Conservation (phyloP, 2,113 vertebrate genomes). For the Pygoscelis antarcticus region DNA sequence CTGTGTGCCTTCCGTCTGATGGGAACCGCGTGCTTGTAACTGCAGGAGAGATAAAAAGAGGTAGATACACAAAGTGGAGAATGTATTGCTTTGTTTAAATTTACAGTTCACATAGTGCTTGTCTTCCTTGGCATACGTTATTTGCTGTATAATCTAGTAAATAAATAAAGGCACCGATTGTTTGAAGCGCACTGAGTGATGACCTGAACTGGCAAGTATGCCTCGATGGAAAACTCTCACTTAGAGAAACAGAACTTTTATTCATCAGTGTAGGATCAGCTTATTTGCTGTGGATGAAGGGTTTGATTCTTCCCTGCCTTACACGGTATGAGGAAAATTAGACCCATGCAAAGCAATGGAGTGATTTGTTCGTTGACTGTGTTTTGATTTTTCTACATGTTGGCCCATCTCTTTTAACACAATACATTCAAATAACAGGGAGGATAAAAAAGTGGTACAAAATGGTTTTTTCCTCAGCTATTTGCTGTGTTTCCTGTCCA, state of each 20-base stretch:
- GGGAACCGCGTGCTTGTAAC: background rate
- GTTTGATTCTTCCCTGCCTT: background rate
- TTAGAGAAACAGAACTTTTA: slow-evolving; percentile 35
- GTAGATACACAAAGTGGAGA: background rate
- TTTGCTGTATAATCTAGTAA: slow-evolving; percentile 31
- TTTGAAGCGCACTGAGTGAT: slow-evolving; percentile 12
- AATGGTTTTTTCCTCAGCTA: accelerated
- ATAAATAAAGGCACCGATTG: slow-evolving; percentile 37
- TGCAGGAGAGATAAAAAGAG: slow-evolving; percentile 2
- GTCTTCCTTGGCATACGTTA: background rate
- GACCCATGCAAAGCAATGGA: background rate
- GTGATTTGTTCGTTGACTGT: background rate
- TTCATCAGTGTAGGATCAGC: background rate
- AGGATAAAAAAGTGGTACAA: background rate
- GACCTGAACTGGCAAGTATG: slow-evolving; percentile 29
- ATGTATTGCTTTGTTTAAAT: slow-evolving; percentile 29
- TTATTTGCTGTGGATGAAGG: background rate
- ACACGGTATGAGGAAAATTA: background rate
- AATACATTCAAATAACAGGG: background rate
- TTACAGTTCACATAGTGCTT: background rate
- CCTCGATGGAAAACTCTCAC: background rate
- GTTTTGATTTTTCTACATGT: background rate
- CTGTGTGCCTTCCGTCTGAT: background rate
- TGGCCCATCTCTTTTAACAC: background rate
- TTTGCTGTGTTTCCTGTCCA: background rate